Conservation (phyloP, 2,113 vertebrate species). For the Blennius ocellaris region DNA sequence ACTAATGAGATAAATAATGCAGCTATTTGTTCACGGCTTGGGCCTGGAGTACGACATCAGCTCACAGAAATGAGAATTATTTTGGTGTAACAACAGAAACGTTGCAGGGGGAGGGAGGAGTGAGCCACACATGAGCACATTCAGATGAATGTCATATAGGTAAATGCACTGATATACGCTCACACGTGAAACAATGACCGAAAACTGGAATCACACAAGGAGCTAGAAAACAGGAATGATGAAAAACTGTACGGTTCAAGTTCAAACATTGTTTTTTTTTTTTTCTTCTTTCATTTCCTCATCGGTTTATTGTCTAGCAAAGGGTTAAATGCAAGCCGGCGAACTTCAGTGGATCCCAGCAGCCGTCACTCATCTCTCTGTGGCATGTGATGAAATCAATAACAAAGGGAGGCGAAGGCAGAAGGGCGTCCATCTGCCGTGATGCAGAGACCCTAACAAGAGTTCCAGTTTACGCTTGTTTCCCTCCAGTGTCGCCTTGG, state of each 20-base stretch:
- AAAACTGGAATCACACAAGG: not conserved
- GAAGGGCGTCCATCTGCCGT: conserved; percentile 12
- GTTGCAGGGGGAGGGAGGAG: not conserved
- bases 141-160: conserved; percentile 19
- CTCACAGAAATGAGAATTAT: conserved; percentile 40
- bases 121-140: conserved; percentile 3
- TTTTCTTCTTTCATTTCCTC: no score
- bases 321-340: not conserved
- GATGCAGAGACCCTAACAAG: not conserved
- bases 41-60: conserved; percentile 37
- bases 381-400: conserved; percentile 19
- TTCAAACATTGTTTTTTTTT: no score
- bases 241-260: not conserved
- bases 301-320: not conserved
- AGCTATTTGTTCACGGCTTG: conserved; percentile 57
- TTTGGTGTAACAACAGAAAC: conserved; percentile 39
- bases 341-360: conserved; percentile 15
- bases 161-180: conserved; percentile 4
- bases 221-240: not conserved
- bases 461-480: conserved; percentile 5
- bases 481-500: conserved; percentile 4
- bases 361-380: conserved; percentile 47
- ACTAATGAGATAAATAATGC: conserved; percentile 75
- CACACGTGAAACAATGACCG: not conserved
- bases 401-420: conserved; percentile 17